phyloP scores from a whole-genome alignment of 1,140 invertebrate genomes.

The Ceratoteleas bidentatus region DNA sequence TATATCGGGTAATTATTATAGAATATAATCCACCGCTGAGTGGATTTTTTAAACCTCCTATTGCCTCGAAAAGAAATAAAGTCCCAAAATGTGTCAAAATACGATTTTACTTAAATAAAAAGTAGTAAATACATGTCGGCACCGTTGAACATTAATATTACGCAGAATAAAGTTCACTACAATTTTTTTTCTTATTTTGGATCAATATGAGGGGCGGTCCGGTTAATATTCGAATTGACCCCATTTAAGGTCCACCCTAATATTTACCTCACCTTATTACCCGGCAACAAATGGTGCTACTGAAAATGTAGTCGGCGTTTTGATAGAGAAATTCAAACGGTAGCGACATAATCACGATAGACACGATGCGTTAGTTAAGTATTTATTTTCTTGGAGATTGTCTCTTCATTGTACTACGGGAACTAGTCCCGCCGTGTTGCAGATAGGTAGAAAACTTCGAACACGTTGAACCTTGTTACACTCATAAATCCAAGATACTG shows the following conservation, averaged over 20 bases:
- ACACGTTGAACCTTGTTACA: too few species aligned
- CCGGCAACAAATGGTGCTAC: too few species aligned
- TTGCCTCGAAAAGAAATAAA: constrained; percentile 9
- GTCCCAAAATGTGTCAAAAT: constrained; percentile 12
- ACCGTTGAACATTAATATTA: constrained; percentile 16
- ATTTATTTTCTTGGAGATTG: neutral
- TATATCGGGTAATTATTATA: neutral
- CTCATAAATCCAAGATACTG: too few species aligned
- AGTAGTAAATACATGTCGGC: constrained; percentile 14
- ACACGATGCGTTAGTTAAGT: neutral
- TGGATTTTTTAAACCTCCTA: constrained; percentile 20
- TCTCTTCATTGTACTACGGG: too few species aligned
- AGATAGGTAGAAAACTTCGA: too few species aligned
- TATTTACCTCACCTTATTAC: too few species aligned
- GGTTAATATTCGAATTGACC: neutral
- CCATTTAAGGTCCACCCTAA: constrained; percentile 7
- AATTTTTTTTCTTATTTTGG: constrained; percentile 21
- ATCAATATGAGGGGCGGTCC: constrained; percentile 6
- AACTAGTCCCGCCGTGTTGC: too few species aligned
- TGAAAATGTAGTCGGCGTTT: too few species aligned
- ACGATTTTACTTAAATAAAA: constrained; percentile 13
- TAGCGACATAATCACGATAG: neutral
- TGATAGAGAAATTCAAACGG: too few species aligned
- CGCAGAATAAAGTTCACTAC: neutral
- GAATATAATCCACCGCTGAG: neutral